Evolutionary conservation across 2,797 vertebrate genomes (phyloP).

Genomic region (Antennarius maculatus): DNA sequence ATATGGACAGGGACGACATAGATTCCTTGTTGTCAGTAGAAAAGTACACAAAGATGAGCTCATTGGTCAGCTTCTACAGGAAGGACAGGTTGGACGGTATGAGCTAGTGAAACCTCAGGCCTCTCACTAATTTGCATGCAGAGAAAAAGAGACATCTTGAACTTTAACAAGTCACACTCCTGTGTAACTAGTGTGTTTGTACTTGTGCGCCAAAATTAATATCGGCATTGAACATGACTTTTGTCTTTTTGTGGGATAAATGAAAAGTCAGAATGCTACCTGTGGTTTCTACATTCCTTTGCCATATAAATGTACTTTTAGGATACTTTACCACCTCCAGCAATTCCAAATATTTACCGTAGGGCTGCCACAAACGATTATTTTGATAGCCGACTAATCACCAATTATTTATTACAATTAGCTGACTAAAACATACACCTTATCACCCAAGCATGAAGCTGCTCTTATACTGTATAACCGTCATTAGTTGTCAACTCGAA

Average conservation of each 20-base stretch:
- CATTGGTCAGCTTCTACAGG: constrained; percentile 92
- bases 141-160: constrained; percentile 23
- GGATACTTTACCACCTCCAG: constrained; percentile 31
- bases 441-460: too few species aligned
- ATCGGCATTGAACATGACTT: constrained; percentile 27
- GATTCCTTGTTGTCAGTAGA: constrained; percentile 93
- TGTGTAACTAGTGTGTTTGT: constrained; percentile 43
- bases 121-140: constrained; percentile 76
- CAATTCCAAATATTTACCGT: constrained; percentile 40
- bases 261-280: constrained; percentile 51
- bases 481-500: too few species aligned
- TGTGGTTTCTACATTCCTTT: constrained; percentile 71
- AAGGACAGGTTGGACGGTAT: constrained; percentile 95
- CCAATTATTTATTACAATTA: too few species aligned
- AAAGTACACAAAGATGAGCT: constrained; percentile 93
- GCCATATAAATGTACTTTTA: constrained; percentile 36
- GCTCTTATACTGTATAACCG: too few species aligned
- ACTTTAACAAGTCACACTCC: constrained; percentile 56
- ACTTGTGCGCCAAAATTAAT: constrained; percentile 42
- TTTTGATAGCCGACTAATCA: too few species aligned
- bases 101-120: constrained; percentile 94
- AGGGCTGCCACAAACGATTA: too few species aligned
- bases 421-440: too few species aligned
- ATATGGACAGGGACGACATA: constrained; percentile 89
- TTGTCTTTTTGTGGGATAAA: constrained; percentile 10